Percentiles rank a stretch among this genome's conserved stretches.
These are phyloP conservation scores for Threskiornis aethiopicus DNA, from an alignment of 2,797 vertebrate species.

Conservation along the genomic window DNA sequence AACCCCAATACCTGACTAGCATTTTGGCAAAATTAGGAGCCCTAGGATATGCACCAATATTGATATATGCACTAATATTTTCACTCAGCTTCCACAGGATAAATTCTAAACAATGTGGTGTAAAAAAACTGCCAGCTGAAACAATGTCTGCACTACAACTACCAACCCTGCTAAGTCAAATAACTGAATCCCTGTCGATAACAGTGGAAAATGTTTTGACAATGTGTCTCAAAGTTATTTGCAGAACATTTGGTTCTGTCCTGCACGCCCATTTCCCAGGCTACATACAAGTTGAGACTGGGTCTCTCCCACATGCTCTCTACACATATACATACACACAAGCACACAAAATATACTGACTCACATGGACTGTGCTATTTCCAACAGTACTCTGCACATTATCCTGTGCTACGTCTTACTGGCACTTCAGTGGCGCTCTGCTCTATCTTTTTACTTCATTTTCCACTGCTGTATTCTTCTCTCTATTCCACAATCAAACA, in stretches of 20 bases:
- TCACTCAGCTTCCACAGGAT: background rate
- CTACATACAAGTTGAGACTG: background rate
- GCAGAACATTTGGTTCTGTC: background rate
- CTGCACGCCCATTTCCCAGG: background rate
- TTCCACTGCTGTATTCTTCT: background rate
- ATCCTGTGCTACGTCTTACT: background rate
- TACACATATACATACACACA: rapidly evolving
- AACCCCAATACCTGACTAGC: background rate
- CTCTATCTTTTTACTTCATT: background rate
- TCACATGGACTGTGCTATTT: background rate
- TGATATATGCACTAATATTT: background rate
- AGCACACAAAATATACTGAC: background rate
- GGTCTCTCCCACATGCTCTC: background rate
- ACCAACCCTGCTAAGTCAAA: rapidly evolving
- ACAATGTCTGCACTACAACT: background rate
- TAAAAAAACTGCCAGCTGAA: background rate
- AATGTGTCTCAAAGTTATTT: background rate
- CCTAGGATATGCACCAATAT: background rate
- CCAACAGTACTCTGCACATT: background rate
- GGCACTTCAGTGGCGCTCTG: background rate
- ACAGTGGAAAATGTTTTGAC: background rate
- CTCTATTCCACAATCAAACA: background rate
- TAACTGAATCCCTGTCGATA: background rate
- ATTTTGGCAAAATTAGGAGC: background rate
- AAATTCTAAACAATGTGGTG: background rate